Conservation (phyloP, 2,113 vertebrate species). For the Psittacus erithacus region DNA sequence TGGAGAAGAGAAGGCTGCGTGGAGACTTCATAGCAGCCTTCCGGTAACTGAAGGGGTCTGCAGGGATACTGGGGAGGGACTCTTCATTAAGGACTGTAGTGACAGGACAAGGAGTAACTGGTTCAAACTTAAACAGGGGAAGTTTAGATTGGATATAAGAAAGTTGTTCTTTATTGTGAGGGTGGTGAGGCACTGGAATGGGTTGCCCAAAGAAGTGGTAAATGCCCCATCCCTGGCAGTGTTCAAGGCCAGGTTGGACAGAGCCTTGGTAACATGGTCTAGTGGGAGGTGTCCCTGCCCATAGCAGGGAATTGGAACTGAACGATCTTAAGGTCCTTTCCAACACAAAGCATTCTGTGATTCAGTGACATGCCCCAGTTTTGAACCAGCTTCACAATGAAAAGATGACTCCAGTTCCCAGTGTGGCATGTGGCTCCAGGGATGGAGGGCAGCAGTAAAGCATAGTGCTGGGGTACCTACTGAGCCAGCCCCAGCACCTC, state of each 20-base stretch:
- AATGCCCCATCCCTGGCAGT: not conserved
- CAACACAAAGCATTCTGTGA: not conserved
- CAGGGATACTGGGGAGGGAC: no score
- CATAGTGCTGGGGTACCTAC: not conserved
- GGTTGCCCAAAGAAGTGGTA: not conserved
- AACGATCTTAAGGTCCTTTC: not conserved
- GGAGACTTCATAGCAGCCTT: no score
- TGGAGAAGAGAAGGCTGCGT: not conserved
- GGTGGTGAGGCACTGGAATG: not conserved
- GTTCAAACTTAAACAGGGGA: not conserved
- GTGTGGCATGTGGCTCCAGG: fast-evolving
- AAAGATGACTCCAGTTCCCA: not conserved
- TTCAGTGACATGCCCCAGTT: not conserved
- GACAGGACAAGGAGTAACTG: no score
- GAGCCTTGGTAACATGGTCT: not conserved
- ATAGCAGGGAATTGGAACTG: not conserved
- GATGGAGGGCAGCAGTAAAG: not conserved
- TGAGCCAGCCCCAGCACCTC: fast-evolving
- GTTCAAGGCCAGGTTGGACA: not conserved
- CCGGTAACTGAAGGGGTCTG: no score
- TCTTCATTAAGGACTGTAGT: no score
- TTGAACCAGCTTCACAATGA: not conserved
- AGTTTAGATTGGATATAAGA: not conserved
- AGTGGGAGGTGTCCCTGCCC: not conserved
- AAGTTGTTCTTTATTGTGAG: not conserved